Evolutionary conservation across 2,888 invertebrate genomes (phyloP), one percentile per base, ranked within the genome.

Genomic region (Anagyrus pseudococci): DNA sequence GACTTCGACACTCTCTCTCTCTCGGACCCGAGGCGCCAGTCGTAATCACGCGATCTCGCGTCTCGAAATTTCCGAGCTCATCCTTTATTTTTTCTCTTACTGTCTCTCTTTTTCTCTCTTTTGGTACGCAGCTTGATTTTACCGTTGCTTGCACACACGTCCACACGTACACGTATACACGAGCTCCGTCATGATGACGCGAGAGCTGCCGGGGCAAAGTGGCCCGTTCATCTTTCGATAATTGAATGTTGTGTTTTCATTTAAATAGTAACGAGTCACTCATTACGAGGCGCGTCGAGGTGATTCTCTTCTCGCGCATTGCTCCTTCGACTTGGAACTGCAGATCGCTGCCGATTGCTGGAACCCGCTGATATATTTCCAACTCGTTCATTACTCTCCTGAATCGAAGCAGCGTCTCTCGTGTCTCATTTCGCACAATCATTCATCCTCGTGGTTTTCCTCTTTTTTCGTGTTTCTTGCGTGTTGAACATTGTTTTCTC

Each of bases 211-310:
- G 29, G 10, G 29, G 54, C 55, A 56, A 60, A 64, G 56, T 59
- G 59, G 59, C 59, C 56, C 59, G 56, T 56, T 64, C 64, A 64
- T 56, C 52, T 64, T 56, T 64, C 59, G 47, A 64, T 64, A 64
- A 64, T 64, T 64, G 64, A 64, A 64, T 64, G 64, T 64, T 29
- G 29, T 64, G 64, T 64, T 64, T 64, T 60, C 59, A 33, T 64
- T 56, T 48, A 47, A 64, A 64, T 60, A 60, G 47, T 43, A 56
- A 59, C 59, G 52, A 64, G 64, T 64, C 64, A 64, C 64, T 60
- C 56, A 59, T 64, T 60, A 56, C 49, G 19, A 23, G 46, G 4
- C 20, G 41, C 44, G 47, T 23, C 19, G 17, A 26, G 23, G n/a
- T 13, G 41, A 54, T 59, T 59, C 59, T 46, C 25, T 20, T 48